These are phyloP conservation scores for Oceanodroma tethys DNA, from an alignment of 2,113 vertebrate species.

Conservation along the genomic window DNA sequence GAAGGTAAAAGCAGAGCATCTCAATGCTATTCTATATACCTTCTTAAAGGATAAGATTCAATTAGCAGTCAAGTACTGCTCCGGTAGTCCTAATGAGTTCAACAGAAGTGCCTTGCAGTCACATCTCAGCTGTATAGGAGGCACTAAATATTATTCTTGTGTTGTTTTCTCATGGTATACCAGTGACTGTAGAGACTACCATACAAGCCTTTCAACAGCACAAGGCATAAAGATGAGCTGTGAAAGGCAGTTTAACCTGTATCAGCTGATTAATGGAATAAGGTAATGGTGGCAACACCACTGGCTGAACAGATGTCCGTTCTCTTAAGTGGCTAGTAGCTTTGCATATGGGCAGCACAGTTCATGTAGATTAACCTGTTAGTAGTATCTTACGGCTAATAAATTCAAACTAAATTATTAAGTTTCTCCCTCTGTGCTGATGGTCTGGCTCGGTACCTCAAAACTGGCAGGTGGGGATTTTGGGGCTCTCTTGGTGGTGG, in stretches of 20 bases:
- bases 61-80: neutral
- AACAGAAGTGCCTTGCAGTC: neutral
- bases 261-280: neutral
- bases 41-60: conserved; percentile 17
- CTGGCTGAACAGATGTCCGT: neutral
- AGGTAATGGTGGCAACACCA: neutral
- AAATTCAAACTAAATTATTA: neutral
- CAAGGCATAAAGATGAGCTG: neutral
- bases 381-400: neutral
- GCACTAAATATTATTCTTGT: neutral
- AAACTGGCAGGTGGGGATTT: neutral
- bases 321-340: neutral
- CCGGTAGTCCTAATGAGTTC: neutral
- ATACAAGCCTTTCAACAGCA: neutral
- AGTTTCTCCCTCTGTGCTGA: neutral
- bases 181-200: neutral
- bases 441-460: neutral
- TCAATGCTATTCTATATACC: neutral
- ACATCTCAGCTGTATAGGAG: neutral
- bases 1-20: neutral
- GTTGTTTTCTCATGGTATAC: neutral
- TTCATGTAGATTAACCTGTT: neutral
- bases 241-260: neutral
- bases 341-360: neutral
- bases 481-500: neutral